Evolutionary conservation across 2,797 vertebrate genomes (phyloP).

Genomic region (Phoebastria nigripes): DNA sequence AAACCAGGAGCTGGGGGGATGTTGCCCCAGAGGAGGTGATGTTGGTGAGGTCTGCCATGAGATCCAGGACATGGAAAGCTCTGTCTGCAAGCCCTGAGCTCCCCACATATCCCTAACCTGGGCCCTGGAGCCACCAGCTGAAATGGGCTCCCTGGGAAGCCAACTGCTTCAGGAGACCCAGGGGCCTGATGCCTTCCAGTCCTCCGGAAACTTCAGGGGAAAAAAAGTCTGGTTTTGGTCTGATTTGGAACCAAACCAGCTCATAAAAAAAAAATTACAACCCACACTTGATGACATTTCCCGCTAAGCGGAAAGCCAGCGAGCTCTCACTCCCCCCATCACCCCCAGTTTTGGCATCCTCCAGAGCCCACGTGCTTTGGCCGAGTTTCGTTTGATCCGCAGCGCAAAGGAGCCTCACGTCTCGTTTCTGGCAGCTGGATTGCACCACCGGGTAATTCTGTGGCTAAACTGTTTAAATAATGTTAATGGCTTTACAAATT

Average conservation of each 20-base stretch:
- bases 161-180: neutral
- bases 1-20: neutral
- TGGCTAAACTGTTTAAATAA: constrained; percentile 66
- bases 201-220: neutral
- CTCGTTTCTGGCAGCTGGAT: constrained; percentile 31
- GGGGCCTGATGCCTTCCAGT: neutral
- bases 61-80: neutral
- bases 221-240: neutral
- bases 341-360: constrained; percentile 4
- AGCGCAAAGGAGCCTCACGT: neutral
- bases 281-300: neutral
- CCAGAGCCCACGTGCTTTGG: neutral
- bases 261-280: neutral
- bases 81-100: neutral
- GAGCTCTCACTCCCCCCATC: neutral
- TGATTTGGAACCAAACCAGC: neutral
- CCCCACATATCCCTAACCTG: rapidly evolving
- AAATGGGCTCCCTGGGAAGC: neutral
- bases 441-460: constrained; percentile 30
- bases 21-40: neutral
- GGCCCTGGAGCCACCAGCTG: neutral
- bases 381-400: neutral
- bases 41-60: neutral
- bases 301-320: neutral
- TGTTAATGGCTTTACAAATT: constrained; percentile 60